Evolutionary conservation across 2,797 vertebrate genomes (phyloP), one percentile per base, ranked within the genome.

Genomic region (Serranus cabrilla): DNA sequence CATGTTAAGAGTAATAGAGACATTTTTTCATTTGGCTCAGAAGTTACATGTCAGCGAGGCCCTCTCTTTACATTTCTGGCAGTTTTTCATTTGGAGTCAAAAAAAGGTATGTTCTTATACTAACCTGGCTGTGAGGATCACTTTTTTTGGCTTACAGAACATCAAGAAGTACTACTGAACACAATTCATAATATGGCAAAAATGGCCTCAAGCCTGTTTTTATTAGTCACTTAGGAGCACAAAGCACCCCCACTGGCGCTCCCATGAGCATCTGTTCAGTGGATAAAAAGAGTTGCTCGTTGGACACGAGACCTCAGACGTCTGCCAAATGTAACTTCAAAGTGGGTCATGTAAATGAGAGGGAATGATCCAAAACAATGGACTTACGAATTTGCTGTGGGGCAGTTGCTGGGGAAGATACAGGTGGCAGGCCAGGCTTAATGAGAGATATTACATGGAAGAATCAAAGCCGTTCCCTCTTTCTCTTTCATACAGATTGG

Each of bases 301-400:
- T 72, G 71, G 55, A 81, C 74, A 77, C 49, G 4, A 31, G 58
- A 67, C 72, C 42, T 61, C 57, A 71, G 78, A 55, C 31, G 11
- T 58, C 70, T 56, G 71, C 65, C 66, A 85, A 86, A 64, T 54
- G 61, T 58, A 72, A 83, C 78, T 70, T 84, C 62, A 79, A 89
- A 80, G 75, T 75, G 49, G 82, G 71, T 76, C 75, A 64, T 37
- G 82, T 74, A 74, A 80, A 87, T 77, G 71, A 78, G 74, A 73
- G 39, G 51, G 74, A 73, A 57, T 21, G 17, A 66, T 56, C 71
- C 63, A 66, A 55, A 69, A 82, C 71, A 75, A 81, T n/a, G 27
- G 51, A 61, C 52, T 62, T 49, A 23, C 17, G 47, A 40, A 57
- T 68, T 5, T 59, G 49, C 65, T 50, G 14, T 39, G 17, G 45